phyloP scores from a whole-genome alignment of 2,888 invertebrate species.

The Rambutsinella grinnellia region DNA sequence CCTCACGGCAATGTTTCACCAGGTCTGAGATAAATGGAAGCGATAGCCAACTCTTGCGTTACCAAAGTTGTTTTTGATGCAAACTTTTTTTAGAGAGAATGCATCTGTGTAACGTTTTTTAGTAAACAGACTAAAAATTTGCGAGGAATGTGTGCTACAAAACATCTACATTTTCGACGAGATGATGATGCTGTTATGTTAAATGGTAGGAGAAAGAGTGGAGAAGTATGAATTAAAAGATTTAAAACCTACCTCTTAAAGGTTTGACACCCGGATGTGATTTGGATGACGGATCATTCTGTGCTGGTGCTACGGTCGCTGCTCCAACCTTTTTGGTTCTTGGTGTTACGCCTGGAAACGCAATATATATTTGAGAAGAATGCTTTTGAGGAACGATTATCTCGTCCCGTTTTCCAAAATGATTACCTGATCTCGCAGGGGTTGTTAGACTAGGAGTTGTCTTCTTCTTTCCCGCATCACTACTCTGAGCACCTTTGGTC shows the following conservation, averaged over 20 bases:
- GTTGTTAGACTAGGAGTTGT: slow-evolving; percentile 11
- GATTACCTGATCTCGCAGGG: slow-evolving; percentile 21
- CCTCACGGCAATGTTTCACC: too few species aligned
- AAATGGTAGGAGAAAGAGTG: not conserved
- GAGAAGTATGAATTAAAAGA: not conserved
- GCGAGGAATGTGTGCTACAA: too few species aligned
- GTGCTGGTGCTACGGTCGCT: slow-evolving; percentile 25
- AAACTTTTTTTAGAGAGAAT: too few species aligned
- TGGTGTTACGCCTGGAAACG: slow-evolving; percentile 36
- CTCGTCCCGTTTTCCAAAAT: too few species aligned
- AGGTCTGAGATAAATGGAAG: too few species aligned
- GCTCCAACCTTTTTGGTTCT: slow-evolving; percentile 31
- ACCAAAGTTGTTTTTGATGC: too few species aligned
- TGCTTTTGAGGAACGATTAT: too few species aligned
- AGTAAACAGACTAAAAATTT: too few species aligned
- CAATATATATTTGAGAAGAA: not conserved
- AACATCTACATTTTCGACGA: too few species aligned
- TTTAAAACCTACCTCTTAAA: slow-evolving; percentile 34
- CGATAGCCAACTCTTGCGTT: too few species aligned
- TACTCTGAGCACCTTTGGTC: slow-evolving; percentile 19
- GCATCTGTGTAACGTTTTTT: too few species aligned
- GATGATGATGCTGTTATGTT: not conserved
- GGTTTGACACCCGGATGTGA: slow-evolving; percentile 50
- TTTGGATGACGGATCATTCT: slow-evolving; percentile 50
- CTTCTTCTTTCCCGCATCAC: slow-evolving; percentile 16